Evolutionary conservation across 2,113 vertebrate genomes (phyloP).

Genomic region (Neogale vison): DNA sequence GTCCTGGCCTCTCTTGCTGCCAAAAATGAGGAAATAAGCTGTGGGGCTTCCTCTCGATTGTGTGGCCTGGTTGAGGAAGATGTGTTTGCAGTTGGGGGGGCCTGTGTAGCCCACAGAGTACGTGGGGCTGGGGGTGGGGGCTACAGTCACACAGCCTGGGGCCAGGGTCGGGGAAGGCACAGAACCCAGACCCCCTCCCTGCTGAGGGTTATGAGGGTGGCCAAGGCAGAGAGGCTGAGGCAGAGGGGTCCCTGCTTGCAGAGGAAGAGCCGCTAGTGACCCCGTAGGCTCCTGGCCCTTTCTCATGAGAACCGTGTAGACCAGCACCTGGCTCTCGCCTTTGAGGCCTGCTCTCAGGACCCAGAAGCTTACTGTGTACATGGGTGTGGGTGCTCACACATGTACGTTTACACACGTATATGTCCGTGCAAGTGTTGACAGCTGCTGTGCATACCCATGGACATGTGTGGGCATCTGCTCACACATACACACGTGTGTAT

Average conservation of each 20-base stretch:
- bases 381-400: neutral
- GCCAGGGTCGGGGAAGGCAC: neutral
- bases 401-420: rapidly evolving
- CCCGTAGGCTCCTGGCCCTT: neutral
- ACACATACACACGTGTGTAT: too few relatives aligned
- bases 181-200: neutral
- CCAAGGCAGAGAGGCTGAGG: too few relatives aligned
- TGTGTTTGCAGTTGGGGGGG: neutral
- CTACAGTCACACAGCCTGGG: neutral
- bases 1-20: neutral
- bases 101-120: neutral
- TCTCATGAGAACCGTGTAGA: neutral
- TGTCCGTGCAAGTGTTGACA: neutral
- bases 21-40: neutral
- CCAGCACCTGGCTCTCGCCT: neutral
- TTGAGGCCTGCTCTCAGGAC: neutral
- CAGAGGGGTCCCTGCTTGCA: neutral
- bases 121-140: neutral
- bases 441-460: rapidly evolving
- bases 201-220: neutral
- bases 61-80: neutral
- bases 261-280: neutral
- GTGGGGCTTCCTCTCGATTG: neutral
- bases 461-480: neutral
- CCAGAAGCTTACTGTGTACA: neutral